phyloP scores from a whole-genome alignment of 2,113 vertebrate species.

The Nycticebus coucang region DNA sequence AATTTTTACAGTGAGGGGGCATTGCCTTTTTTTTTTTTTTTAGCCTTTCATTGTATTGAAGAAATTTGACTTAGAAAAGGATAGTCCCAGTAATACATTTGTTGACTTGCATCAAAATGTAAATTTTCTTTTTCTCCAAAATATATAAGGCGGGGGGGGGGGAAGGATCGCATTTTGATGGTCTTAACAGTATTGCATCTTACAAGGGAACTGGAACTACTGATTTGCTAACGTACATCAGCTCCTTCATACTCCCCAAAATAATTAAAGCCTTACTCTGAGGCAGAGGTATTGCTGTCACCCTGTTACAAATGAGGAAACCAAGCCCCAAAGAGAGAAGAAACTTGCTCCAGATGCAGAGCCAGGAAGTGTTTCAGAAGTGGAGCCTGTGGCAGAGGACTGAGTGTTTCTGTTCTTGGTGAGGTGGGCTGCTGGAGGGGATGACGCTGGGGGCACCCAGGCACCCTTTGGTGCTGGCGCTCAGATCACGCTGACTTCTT shows the following conservation, averaged over 20 bases:
- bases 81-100: neutral
- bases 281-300: neutral
- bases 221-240: neutral
- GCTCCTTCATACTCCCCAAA: neutral
- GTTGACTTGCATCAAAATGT: neutral
- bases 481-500: neutral
- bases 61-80: neutral
- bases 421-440: neutral
- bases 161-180: neutral
- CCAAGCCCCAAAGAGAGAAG: neutral
- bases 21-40: constrained; percentile 22
- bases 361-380: neutral
- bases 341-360: neutral
- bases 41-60: neutral
- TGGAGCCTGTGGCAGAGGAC: rapidly evolving
- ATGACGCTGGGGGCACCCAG: neutral
- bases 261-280: neutral
- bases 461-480: neutral
- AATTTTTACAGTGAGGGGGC: constrained; percentile 5
- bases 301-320: neutral
- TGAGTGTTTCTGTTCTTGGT: neutral
- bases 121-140: neutral
- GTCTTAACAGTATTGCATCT: neutral
- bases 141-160: neutral
- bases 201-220: neutral